Percentiles rank a stretch among this genome's conserved stretches.
These are phyloP conservation scores for Callimorpha dominula DNA, from an alignment of 2,888 invertebrate species.

Conservation along the genomic window DNA sequence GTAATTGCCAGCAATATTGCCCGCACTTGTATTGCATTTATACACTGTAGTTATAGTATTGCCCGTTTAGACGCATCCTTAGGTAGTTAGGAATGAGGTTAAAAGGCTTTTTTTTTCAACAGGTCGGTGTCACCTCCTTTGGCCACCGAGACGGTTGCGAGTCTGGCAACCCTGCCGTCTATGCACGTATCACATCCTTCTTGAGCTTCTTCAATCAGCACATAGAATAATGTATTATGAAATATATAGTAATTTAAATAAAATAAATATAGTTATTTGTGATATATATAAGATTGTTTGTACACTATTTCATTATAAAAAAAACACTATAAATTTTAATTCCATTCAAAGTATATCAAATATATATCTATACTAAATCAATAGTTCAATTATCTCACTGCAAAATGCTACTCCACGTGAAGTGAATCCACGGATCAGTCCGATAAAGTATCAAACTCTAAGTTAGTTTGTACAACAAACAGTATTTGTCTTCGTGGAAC, in stretches of 20 bases:
- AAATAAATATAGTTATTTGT: too few relatives aligned
- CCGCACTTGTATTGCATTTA: too few relatives aligned
- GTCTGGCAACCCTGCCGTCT: not conserved
- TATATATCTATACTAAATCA: constrained; percentile 38
- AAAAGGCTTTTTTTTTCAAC: constrained; percentile 7
- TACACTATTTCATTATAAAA: not conserved
- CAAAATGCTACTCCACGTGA: constrained; percentile 40
- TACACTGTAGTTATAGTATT: too few relatives aligned
- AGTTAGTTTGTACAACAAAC: constrained; percentile 61
- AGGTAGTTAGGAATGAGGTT: too few relatives aligned
- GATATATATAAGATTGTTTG: too few relatives aligned
- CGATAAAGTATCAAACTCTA: constrained; percentile 57
- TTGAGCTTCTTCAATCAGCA: not conserved
- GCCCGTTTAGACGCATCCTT: too few relatives aligned
- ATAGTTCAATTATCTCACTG: constrained; percentile 16
- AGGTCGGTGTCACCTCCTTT: constrained; percentile 26
- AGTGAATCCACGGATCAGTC: constrained; percentile 53
- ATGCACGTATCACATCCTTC: not conserved
- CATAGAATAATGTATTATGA: not conserved
- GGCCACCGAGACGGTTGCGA: constrained; percentile 4
- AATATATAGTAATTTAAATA: too few relatives aligned
- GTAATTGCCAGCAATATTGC: too few relatives aligned
- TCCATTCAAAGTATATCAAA: constrained; percentile 1
- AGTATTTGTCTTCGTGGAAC: constrained; percentile 56
- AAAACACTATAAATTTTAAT: too few relatives aligned